Evolutionary conservation across 2,113 vertebrate species (phyloP), one percentile per base, ranked within the genome.

Genomic region (Brachypodius melanocephalos): DNA sequence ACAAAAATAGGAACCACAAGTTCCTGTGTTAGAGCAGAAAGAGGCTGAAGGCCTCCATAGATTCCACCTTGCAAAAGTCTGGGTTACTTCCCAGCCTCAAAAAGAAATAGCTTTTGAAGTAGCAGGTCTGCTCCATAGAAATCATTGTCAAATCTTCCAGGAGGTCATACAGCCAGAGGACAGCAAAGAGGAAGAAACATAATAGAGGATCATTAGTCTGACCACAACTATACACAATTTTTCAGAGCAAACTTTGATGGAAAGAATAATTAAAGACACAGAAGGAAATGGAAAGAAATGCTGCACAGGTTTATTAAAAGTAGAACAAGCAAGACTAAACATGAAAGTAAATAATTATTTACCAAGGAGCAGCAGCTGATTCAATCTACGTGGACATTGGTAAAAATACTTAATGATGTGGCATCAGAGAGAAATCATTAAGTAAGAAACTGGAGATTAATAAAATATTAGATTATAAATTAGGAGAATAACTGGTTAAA

Each of bases 201-300:
- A 34, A 77, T 1, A 85, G n/a, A 69, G 28, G 20, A 69, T 71
- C 10, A 42, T 89, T 74, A 78, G 34, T 49, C 46, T 84, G 40
- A 84, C 73, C 51, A 73, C 42, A 86, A 18, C 1, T 86, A 32
- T 24, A 73, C 21, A 61, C 46, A 73, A 25, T 11, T 29, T 77
- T 69, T 89, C 55, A 77, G 29, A 91, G 59, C 26, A 91, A 85
- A 42, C 40, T 91, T 85, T 80, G 76, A 71, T 66, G 68, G 55
- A 81, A 86, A 90, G 25, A n/a, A 25, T 88, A 79, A 79, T 92
- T 93, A 79, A 85, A 91, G 80, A 79, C 40, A 48, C 28, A 25
- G 81, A 75, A 88, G 73, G 73, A 95, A 94, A 45, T 29, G 36
- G 58, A 79, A 90, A 92, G 29, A 80, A 95, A 72, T 74, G 31